Percentiles rank a stretch among this genome's conserved stretches.
phyloP scores from a whole-genome alignment of 2,113 vertebrate genomes.

The Isurus oxyrinchus region DNA sequence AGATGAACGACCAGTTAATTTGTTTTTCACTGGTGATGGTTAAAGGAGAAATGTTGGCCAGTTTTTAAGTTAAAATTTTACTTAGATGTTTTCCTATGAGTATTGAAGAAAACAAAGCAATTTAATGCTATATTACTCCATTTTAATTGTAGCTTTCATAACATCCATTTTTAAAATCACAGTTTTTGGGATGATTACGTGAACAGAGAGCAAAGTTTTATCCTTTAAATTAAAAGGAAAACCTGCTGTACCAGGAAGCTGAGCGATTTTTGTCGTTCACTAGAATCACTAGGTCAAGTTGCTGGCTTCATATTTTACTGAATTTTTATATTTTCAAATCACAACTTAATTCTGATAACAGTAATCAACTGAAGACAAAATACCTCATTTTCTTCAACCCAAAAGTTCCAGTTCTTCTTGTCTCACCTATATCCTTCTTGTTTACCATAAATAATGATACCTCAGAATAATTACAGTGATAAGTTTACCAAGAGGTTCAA shows the following conservation, averaged over 20 bases:
- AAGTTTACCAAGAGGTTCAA: not conserved
- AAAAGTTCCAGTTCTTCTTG: not conserved
- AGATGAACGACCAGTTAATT: not conserved
- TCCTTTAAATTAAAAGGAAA: not conserved
- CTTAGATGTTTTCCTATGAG: too few species aligned
- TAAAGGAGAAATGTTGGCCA: not conserved
- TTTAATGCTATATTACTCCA: not conserved
- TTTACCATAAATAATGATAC: not conserved
- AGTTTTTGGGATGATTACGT: not conserved
- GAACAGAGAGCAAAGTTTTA: not conserved
- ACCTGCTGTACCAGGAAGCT: not conserved
- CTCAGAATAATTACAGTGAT: not conserved
- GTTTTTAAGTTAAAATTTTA: not conserved
- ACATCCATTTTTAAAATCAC: not conserved
- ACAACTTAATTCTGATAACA: not conserved
- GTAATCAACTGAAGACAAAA: not conserved
- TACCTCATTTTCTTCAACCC: not conserved
- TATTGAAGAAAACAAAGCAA: not conserved
- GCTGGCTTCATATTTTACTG: not conserved
- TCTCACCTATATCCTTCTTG: not conserved
- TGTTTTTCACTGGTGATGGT: not conserved
- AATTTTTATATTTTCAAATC: not conserved
- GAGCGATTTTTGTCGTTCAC: not conserved
- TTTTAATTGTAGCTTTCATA: not conserved
- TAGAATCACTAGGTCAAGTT: not conserved